A percentile compares a stretch with the other conserved stretches of the same genome.
These are phyloP conservation scores for Eupithecia exiguata DNA, from an alignment of 2,888 invertebrate genomes.

Conservation along the genomic window DNA sequence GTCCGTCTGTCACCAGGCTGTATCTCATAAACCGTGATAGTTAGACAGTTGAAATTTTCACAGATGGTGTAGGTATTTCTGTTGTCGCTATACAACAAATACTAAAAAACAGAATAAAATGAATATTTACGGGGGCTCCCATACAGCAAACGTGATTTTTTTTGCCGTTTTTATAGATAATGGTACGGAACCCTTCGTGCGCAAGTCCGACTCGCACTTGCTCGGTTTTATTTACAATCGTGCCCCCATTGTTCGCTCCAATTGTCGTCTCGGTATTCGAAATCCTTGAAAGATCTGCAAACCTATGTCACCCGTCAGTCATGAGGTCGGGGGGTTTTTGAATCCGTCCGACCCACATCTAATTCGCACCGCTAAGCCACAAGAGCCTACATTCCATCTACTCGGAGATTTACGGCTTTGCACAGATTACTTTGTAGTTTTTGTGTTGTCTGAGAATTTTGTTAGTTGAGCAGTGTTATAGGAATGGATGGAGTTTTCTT, in stretches of 20 bases:
- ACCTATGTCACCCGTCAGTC: conserved; percentile 41
- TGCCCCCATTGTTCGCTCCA: background rate
- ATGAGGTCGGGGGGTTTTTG: conserved; percentile 31
- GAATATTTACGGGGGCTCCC: no score
- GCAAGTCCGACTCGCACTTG: no score
- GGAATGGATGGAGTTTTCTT: background rate
- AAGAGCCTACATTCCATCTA: conserved; percentile 29
- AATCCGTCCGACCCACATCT: conserved; percentile 39
- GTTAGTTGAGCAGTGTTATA: background rate
- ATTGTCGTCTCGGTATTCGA: background rate
- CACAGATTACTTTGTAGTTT: conserved; percentile 23
- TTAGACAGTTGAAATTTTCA: no score
- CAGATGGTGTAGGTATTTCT: no score
- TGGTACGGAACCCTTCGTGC: no score
- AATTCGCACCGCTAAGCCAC: conserved; percentile 34
- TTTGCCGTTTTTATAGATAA: no score
- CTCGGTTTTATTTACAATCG: no score
- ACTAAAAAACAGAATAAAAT: no score
- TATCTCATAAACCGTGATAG: no score
- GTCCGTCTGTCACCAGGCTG: no score
- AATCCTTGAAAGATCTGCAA: conserved; percentile 1
- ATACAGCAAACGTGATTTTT: no score
- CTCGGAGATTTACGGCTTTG: conserved; percentile 27
- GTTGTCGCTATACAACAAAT: no score
- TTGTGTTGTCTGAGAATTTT: background rate